These are phyloP conservation scores for Megastigmus dorsalis DNA, from an alignment of 2,888 invertebrate genomes.

Conservation along the genomic window DNA sequence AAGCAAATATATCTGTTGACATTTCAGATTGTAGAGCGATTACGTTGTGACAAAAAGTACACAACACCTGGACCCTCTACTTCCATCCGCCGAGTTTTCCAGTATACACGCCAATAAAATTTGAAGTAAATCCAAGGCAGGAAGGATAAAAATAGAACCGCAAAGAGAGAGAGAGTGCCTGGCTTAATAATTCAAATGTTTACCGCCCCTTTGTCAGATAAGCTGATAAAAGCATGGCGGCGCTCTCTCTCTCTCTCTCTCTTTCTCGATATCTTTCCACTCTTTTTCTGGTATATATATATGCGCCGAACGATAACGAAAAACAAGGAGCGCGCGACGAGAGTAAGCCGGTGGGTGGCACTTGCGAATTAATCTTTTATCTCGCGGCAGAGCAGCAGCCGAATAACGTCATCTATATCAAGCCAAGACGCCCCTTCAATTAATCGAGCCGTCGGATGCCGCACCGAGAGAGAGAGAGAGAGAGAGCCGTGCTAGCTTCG, in stretches of 20 bases:
- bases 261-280: too few relatives aligned
- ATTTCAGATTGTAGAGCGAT: too few relatives aligned
- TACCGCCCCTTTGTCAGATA: conserved; percentile 61
- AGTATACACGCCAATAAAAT: too few relatives aligned
- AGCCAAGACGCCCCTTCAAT: conserved; percentile 16
- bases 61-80: too few relatives aligned
- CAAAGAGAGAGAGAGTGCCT: background rate
- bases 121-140: background rate
- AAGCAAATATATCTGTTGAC: too few relatives aligned
- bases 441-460: conserved; percentile 15
- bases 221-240: conserved; percentile 63
- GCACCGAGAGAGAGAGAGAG: too few relatives aligned
- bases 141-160: background rate
- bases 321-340: background rate
- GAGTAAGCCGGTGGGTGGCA: background rate
- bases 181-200: conserved; percentile 65
- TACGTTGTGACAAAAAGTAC: too few relatives aligned
- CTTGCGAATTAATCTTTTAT: conserved; percentile 46
- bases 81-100: too few relatives aligned
- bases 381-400: background rate
- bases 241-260: background rate
- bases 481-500: too few relatives aligned
- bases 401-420: too few relatives aligned
- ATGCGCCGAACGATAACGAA: too few relatives aligned
- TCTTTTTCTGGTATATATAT: too few relatives aligned